These are phyloP conservation scores for Diceros bicornis DNA, from an alignment of 2,797 vertebrate species.

Conservation along the genomic window DNA sequence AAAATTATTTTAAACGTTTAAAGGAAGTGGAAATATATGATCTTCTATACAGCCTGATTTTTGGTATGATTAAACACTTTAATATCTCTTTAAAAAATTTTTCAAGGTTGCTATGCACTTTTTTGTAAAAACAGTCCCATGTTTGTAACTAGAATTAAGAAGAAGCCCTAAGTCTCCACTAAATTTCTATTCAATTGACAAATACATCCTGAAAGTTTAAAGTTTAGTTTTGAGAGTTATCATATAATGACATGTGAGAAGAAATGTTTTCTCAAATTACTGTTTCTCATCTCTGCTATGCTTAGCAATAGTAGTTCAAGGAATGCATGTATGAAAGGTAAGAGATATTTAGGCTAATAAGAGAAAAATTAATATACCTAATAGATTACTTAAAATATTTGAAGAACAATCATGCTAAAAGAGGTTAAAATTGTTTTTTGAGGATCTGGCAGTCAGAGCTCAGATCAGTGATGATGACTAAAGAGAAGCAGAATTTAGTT, in stretches of 20 bases:
- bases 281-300: slow-evolving; percentile 5
- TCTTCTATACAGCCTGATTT: neutral
- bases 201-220: neutral
- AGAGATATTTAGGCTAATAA: neutral
- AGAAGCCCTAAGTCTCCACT: neutral
- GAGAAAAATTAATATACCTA: neutral
- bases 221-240: neutral
- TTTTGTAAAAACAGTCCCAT: neutral
- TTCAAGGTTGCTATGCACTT: neutral
- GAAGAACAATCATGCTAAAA: neutral
- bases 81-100: neutral
- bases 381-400: slow-evolving; percentile 25
- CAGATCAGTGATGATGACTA: neutral
- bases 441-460: neutral
- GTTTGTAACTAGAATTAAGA: neutral
- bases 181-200: neutral
- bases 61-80: slow-evolving; percentile 43
- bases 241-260: neutral
- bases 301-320: neutral
- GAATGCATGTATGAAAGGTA: neutral
- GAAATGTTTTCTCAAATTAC: neutral
- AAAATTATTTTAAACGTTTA: slow-evolving; percentile 65
- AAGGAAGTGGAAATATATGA: slow-evolving; percentile 15
- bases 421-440: neutral
- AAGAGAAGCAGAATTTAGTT: slow-evolving; percentile 16